Evolutionary conservation across 1,140 invertebrate species (phyloP), one percentile per base, ranked within the genome.

Genomic region (Octopus sinensis): DNA sequence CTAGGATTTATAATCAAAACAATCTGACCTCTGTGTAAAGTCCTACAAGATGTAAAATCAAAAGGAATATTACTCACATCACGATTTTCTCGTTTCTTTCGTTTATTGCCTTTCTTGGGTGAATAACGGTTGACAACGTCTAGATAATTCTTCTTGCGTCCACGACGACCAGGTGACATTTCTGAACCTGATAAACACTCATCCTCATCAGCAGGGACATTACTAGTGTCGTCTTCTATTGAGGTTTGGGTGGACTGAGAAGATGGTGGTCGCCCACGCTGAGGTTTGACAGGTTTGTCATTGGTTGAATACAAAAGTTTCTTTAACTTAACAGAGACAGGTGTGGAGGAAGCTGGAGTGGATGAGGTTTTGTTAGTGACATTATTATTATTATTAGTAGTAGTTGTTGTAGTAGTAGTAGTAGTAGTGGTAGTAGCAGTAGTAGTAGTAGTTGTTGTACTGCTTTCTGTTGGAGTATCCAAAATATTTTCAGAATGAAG

Each of bases 71-170:
- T 77, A 77, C 76, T 77, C 53, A 77, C 76, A 77, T 77, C 76
- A 43, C 76, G 23, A 53, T 77, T 77, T 77, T 77, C 76, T 77
- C 76, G 23, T 17, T 77, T 77, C 43, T 77, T 77, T 6, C 76
- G 30, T 17, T 76, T 76, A 76, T 51, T 62, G 9, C 56, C 56
- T 62, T 62, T 62, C 56, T 62, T 62, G 56, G 56, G 56, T 62
- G 56, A 62, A 62, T 62, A 62, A 62, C 56, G 56, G 17, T 62
- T 62, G 17, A 62, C 56, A 62, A 62, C 56, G 17, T 62, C 56
- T 12, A 17, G 17, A 17, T 62, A 62, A 62, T 62, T 62, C 56
- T 62, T 62, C 17, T 62, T 62, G 56, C 56, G 56, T 17, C 56
- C 56, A 62, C 56, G 56, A 12, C 56, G 56, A 62, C 56, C 56